Base-by-base conservation (phyloP, 2,797 vertebrate species). In the Sebastes kiyomatsui region DNA sequence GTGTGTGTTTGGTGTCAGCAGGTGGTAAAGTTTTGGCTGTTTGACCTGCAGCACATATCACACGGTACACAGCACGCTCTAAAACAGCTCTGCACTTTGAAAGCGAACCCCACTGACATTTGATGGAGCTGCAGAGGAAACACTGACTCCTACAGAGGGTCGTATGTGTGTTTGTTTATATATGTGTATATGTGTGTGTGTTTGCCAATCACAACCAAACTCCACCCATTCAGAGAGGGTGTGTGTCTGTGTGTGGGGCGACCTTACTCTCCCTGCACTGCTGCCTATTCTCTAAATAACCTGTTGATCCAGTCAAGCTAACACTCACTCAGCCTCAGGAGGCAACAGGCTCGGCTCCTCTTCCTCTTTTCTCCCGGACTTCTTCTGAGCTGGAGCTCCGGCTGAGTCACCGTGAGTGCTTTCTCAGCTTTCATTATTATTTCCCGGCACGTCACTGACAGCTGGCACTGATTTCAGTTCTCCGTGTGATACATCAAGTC, bases 231-330 rank as follows among this genome's bases (percentile, higher is more conserved):
- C 46, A 77, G 73, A 82, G 73, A 82, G 87, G 76, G 83, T 79
- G 89, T 86, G 84, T 84, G 68, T 61, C 52, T 67, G 66, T 42
- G 78, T 22, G 60, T 56, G 73, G 25, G 75, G 73, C 23, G 22
- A 67, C 68, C 59, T 74, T 67, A 60, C 78, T 60, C 76, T 78
- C 27, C 64, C 67, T 28, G 32, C 32, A 14, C n/a, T 52, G 20
- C 22, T 67, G 72, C 69, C 91, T 87, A 79, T 92, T 93, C 93
- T 93, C 91, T 88, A 90, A 90, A 93, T 93, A 94, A 95, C 94
- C 92, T 94, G 93, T 92, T 90, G 92, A 88, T 85, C 93, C 90
- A 89, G 94, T 94, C 92, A 72, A 33, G 72, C 84, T 81, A 1
- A 81, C 60, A 42, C 79, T 87, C 66, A 52, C 70, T 88, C 64